Evolutionary conservation across 2,888 invertebrate genomes (phyloP), one percentile per base, ranked within the genome.

Genomic region (Clanis bilineata): DNA sequence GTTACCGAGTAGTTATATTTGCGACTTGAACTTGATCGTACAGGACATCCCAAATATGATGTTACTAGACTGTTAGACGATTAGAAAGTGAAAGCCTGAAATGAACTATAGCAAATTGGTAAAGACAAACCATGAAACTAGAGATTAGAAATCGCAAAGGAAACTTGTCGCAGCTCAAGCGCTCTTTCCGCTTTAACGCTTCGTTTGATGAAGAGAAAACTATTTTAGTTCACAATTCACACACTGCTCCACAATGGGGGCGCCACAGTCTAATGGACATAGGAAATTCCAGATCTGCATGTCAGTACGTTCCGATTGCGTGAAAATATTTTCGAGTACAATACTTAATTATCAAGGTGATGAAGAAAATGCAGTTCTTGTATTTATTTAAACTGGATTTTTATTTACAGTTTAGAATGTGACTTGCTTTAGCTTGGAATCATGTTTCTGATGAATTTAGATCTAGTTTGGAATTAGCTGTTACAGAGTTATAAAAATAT

Each of bases 151-250:
- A 51, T 51, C 10, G 18, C 18, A 51, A 51, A 32, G 28, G 51
- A 28, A 51, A 51, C 28, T 28, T 18, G 32, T 51, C 51, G 32
- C 32, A 10, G 12, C 23, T 45, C 23, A 25, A n/a, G 25, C 45
- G 45, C 22, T 32, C 18, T 51, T 51, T 51, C 51, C 51, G 51
- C 51, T 18, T 28, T 51, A 51, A 32, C 51, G 51, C 51, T 51
- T 51, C 51, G 10, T 4, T 51, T 32, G 28, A 51, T 51, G 51
- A 28, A 32, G 32, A 51, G 51, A 51, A 28, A 32, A 51, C 25
- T 15, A 28, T 51, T 51, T 32, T 51, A 15, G 51, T 51, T 51
- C 51, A 51, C 28, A 28, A 51, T 32, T 51, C 51, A 51, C 51
- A 51, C 32, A 25, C n/a, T 25, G 45, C n/a, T 45, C 23, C 44